Percentiles rank a stretch among this genome's conserved stretches.
Evolutionary conservation across 2,888 invertebrate genomes (phyloP).

Genomic region (Pachydiplax longipennis): DNA sequence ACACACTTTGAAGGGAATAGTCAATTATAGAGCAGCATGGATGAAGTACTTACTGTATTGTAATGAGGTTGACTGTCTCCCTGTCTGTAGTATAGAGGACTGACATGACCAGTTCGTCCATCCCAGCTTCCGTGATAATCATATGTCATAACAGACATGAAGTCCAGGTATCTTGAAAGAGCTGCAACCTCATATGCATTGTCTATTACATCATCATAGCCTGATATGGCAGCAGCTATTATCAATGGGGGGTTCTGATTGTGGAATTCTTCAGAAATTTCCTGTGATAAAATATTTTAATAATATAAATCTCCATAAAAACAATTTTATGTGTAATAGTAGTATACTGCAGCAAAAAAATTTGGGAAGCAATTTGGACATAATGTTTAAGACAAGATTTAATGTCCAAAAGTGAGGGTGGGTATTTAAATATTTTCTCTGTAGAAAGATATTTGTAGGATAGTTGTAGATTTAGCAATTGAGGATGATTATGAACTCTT

Average conservation of each 20-base stretch:
- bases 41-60: slow-evolving; percentile 70
- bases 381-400: too few species aligned
- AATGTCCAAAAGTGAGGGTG: too few species aligned
- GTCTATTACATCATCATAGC: slow-evolving; percentile 89
- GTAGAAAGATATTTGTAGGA: too few species aligned
- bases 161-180: slow-evolving; percentile 66
- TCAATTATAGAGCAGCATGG: not conserved
- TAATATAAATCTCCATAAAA: not conserved
- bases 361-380: too few species aligned
- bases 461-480: too few species aligned
- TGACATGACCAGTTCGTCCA: slow-evolving; percentile 78
- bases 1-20: not conserved
- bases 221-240: slow-evolving; percentile 84
- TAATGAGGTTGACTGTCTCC: slow-evolving; percentile 78
- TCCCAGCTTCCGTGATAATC: slow-evolving; percentile 94
- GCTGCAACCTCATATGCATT: slow-evolving; percentile 78
- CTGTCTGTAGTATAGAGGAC: slow-evolving; percentile 73
- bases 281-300: slow-evolving; percentile 59
- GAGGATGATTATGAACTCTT: too few species aligned
- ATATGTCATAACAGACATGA: slow-evolving; percentile 85
- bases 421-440: too few species aligned
- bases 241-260: slow-evolving; percentile 71
- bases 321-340: not conserved
- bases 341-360: too few species aligned
- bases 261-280: slow-evolving; percentile 70